These are phyloP conservation scores for Bombus balteatus DNA, from an alignment of 1,140 invertebrate species.

Conservation along the genomic window DNA sequence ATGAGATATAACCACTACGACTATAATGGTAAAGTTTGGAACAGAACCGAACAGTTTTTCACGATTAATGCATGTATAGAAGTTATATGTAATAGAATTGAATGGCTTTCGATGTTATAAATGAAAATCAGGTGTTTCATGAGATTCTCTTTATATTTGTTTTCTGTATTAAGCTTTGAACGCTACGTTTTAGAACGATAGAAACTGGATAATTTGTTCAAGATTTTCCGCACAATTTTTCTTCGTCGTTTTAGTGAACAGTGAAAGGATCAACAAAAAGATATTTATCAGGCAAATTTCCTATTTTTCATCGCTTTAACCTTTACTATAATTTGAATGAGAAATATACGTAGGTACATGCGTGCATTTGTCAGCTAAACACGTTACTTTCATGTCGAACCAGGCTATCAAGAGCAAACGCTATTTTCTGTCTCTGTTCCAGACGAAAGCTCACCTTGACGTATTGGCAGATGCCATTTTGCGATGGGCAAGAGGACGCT, in stretches of 20 bases:
- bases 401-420: slow-evolving; percentile 16
- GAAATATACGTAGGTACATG: neutral
- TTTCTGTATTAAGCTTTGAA: neutral
- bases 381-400: neutral
- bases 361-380: neutral
- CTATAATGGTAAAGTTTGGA: no score
- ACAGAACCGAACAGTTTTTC: no score
- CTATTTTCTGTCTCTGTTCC: slow-evolving; percentile 80
- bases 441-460: slow-evolving; percentile 97
- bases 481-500: slow-evolving; percentile 95
- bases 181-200: neutral
- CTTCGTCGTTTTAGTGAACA: no score
- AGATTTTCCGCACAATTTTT: no score
- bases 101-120: no score
- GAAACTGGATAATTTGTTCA: neutral
- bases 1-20: no score
- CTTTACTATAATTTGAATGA: no score
- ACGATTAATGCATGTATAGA: no score
- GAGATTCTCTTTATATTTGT: neutral
- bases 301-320: no score
- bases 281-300: no score
- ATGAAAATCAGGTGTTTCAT: neutral
- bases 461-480: slow-evolving; percentile 95
- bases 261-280: no score
- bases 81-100: no score